Evolutionary conservation across 2,797 vertebrate genomes (phyloP), one percentile per base, ranked within the genome.

Genomic region (Anguilla obscura): DNA sequence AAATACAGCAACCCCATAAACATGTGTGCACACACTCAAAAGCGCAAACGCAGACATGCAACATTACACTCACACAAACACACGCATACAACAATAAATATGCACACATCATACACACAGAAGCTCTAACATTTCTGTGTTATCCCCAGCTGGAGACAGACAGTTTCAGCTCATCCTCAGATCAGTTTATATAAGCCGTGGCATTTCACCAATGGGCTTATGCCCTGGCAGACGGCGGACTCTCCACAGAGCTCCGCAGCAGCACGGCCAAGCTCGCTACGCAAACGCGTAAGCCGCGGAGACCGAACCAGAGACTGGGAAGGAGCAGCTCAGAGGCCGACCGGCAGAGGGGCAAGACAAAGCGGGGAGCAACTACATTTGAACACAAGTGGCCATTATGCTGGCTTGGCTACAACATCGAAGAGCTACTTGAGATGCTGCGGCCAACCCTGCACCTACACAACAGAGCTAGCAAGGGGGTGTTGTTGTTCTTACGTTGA

Each of bases 381-480:
- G 33, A 33, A 80, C 45, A 83, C 60, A 87, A 90, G 82, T 87
- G 52, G 87, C 76, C 84, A 87, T 87, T 88, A 89, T 86, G 80
- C 82, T 85, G 21, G 85, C 85, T 89, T 91, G 88, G 85, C 89
- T 71, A 50, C 18, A 69, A 40, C 76, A 58, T 52, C 71, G 33
- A 71, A 24, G 52, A 74, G 52, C 80, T 84, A 58, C 60, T 89
- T 89, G 52, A 86, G 33, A 76, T 87, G 80, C 85, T 45, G 71
- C n/a, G 56, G 60, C 30, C 52, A 80, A 1, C 71, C 79, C 54
- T 33, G 58, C 52, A 82, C 33, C 86, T 84, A 52, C 69, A 84
- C 50, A 56, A 85, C 54, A 85, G 84, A 82, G 45, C 21, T 85
- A 60, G 30, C 6, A 56, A 36, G n/a, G 79, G 56, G n/a, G 1